Conservation (phyloP, 1,140 invertebrate genomes). For the Anastatus disparis region DNA sequence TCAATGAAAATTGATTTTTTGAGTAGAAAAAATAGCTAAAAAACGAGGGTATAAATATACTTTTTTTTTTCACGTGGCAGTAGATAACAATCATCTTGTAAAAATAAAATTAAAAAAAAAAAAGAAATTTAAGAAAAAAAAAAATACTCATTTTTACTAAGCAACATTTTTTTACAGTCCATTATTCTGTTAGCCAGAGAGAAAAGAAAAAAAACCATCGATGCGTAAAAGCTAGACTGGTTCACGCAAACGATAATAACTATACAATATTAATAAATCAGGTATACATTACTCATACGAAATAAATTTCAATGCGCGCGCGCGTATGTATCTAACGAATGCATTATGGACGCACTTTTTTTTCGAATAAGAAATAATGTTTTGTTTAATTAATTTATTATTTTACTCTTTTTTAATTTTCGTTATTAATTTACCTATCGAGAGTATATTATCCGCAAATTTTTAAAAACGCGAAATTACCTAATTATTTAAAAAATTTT, state of each 20-base stretch:
- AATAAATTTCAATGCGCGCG: constrained; percentile 12
- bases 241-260: neutral
- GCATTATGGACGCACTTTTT: constrained; percentile 45
- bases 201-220: constrained; percentile 22
- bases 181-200: constrained; percentile 1
- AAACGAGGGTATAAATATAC: too few relatives aligned
- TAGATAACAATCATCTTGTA: too few relatives aligned
- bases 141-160: neutral
- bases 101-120: too few relatives aligned
- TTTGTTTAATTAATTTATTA: too few relatives aligned
- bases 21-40: too few relatives aligned
- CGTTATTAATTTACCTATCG: constrained; percentile 45
- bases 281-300: neutral
- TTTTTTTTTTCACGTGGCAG: too few relatives aligned
- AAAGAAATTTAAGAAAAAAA: neutral
- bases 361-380: constrained; percentile 56
- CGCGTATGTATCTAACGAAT: constrained; percentile 34
- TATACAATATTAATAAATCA: constrained; percentile 3
- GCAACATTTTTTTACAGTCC: constrained; percentile 3
- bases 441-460: constrained; percentile 45
- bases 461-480: neutral
- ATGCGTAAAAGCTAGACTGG: neutral
- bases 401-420: too few relatives aligned
- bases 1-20: too few relatives aligned
- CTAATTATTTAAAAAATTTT: constrained; percentile 21